These are phyloP conservation scores for Nycteola revayana DNA, from an alignment of 2,888 invertebrate species.

Conservation along the genomic window DNA sequence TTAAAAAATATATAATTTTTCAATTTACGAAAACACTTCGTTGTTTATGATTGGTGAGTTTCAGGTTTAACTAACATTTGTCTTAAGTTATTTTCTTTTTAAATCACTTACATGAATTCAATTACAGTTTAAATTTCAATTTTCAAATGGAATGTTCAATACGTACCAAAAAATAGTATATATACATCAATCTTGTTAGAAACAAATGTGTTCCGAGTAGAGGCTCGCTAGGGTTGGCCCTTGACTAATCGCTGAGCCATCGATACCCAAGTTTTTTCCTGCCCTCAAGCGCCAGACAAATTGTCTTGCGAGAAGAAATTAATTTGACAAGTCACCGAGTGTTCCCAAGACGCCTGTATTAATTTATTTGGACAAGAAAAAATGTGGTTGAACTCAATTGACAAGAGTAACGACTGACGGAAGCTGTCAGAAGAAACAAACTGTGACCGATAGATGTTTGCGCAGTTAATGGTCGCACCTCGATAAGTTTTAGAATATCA, in stretches of 20 bases:
- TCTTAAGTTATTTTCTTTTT: too few relatives aligned
- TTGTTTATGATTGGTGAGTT: too few relatives aligned
- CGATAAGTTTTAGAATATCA: too few relatives aligned
- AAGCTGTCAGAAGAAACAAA: slow-evolving; percentile 29
- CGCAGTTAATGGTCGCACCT: slow-evolving; percentile 11
- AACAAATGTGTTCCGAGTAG: slow-evolving; percentile 21
- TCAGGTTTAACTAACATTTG: too few relatives aligned
- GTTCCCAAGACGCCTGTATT: slow-evolving; percentile 74
- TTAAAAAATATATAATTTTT: too few relatives aligned
- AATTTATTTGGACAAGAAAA: slow-evolving; percentile 79
- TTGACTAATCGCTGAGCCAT: slow-evolving; percentile 67
- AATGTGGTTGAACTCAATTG: slow-evolving; percentile 58
- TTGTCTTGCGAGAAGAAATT: slow-evolving; percentile 79
- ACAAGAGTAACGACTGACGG: slow-evolving; percentile 37
- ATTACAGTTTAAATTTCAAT: too few relatives aligned
- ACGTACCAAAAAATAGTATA: slow-evolving; percentile 4
- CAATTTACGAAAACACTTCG: too few relatives aligned
- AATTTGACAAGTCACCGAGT: slow-evolving; percentile 76
- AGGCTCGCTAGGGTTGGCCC: slow-evolving; percentile 30
- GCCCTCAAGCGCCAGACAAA: slow-evolving; percentile 70
- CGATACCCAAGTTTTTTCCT: slow-evolving; percentile 72
- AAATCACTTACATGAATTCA: too few relatives aligned
- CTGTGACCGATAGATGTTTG: slow-evolving; percentile 28
- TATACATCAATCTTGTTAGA: slow-evolving; percentile 29
- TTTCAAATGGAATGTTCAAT: slow-evolving; percentile 7